Conservation (phyloP, 2,888 invertebrate species). For the Melanostoma mellinum region DNA sequence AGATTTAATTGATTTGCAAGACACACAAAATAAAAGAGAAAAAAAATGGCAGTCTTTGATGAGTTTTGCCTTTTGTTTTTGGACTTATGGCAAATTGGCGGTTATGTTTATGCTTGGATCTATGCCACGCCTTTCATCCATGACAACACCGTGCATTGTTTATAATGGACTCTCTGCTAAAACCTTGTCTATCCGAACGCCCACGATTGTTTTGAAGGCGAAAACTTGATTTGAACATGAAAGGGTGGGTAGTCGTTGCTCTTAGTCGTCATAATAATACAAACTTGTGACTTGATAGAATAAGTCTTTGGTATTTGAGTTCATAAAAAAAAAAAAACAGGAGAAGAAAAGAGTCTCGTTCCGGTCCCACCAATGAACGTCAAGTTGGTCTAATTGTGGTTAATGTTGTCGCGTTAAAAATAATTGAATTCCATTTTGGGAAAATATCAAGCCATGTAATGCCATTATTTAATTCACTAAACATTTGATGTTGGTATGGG, state of each 20-base stretch:
- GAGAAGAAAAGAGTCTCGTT: conserved; percentile 19
- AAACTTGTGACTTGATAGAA: background rate
- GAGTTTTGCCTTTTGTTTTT: conserved; percentile 20
- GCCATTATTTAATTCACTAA: too few species aligned
- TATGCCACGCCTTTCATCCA: conserved; percentile 68
- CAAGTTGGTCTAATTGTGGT: conserved; percentile 13
- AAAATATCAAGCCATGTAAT: background rate
- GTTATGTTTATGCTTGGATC: conserved; percentile 44
- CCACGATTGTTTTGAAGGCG: conserved; percentile 35
- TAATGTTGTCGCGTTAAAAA: conserved; percentile 44
- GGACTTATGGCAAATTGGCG: conserved; percentile 28
- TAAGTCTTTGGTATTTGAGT: background rate
- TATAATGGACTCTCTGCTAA: conserved; percentile 37
- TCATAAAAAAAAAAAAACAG: conserved; percentile 2
- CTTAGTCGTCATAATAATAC: conserved; percentile 17
- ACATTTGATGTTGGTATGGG: too few species aligned
- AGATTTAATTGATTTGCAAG: conserved; percentile 63
- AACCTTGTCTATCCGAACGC: conserved; percentile 24
- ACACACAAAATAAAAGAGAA: background rate
- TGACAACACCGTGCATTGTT: conserved; percentile 55
- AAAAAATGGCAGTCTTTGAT: conserved; percentile 34
- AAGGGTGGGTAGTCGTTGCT: conserved; percentile 29
- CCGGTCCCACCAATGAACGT: conserved; percentile 32
- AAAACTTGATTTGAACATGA: conserved; percentile 57
- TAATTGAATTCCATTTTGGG: conserved; percentile 27